These are phyloP conservation scores for Nebria ingens DNA, from an alignment of 1,140 invertebrate genomes.

Conservation along the genomic window DNA sequence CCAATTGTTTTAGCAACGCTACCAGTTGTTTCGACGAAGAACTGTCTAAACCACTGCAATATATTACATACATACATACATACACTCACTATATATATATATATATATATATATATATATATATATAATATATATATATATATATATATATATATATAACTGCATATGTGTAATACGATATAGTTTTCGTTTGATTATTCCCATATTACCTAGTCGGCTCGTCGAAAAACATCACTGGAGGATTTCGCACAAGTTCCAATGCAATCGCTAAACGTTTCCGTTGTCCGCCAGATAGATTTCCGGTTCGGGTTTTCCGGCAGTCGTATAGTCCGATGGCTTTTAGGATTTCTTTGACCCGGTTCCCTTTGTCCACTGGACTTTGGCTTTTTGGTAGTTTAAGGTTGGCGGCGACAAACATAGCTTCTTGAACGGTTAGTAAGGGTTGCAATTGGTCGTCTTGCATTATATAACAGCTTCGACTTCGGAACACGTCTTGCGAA, in stretches of 20 bases:
- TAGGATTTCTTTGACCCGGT: conserved; percentile 58
- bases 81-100: too few relatives aligned
- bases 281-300: conserved; percentile 78
- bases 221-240: conserved; percentile 84
- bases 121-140: neutral
- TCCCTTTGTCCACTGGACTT: conserved; percentile 48
- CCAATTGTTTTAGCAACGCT: conserved; percentile 60
- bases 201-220: conserved; percentile 78
- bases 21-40: conserved; percentile 76
- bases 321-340: conserved; percentile 55
- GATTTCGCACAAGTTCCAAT: conserved; percentile 76
- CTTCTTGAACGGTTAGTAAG: conserved; percentile 71
- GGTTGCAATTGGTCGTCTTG: conserved; percentile 76
- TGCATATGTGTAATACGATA: too few relatives aligned
- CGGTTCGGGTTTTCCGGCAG: conserved; percentile 52
- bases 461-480: conserved; percentile 75
- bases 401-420: conserved; percentile 71
- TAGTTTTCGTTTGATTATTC: neutral
- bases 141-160: neutral
- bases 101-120: neutral
- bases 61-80: too few relatives aligned
- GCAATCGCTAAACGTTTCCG: conserved; percentile 80
- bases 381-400: conserved; percentile 64
- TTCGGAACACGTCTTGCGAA: conserved; percentile 49
- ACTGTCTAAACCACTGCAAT: conserved; percentile 72